Evolutionary conservation across 1,140 invertebrate genomes (phyloP).

Genomic region (Metopolophium dirhodum): DNA sequence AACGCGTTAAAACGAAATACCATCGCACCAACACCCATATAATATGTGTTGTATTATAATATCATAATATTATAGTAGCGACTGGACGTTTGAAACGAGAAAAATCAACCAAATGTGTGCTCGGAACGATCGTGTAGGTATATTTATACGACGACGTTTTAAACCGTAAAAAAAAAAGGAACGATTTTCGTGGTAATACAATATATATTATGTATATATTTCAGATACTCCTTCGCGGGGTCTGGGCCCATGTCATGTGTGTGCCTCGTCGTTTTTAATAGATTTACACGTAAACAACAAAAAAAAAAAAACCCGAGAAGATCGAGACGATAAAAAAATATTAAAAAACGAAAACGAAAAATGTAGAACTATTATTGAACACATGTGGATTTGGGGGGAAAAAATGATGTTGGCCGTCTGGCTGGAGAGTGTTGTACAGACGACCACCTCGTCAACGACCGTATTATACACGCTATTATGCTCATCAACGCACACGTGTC

Average conservation of each 20-base stretch:
- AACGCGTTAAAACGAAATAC: not conserved
- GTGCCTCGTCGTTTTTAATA: not conserved
- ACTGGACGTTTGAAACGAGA: not conserved
- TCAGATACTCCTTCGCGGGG: not conserved
- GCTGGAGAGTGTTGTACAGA: not conserved
- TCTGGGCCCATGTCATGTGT: not conserved
- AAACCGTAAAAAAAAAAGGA: not conserved
- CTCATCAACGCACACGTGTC: not conserved
- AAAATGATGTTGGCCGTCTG: not conserved
- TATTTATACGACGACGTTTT: not conserved
- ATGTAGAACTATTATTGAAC: slow-evolving; percentile 16
- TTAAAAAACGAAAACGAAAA: not conserved
- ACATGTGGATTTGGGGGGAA: not conserved
- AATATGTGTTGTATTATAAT: not conserved
- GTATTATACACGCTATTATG: slow-evolving; percentile 2
- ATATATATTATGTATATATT: not conserved
- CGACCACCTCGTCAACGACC: not conserved
- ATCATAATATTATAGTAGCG: not conserved
- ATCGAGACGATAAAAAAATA: slow-evolving; percentile 17
- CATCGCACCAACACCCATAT: not conserved
- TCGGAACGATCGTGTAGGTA: not conserved
- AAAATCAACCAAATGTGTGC: not conserved
- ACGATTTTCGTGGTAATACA: not conserved
- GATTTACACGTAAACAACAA: not conserved
- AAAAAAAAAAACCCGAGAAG: not conserved